A percentile compares a stretch with the other conserved stretches of the same genome.
These are phyloP conservation scores for Pachycephala philippinensis DNA, from an alignment of 2,113 vertebrate species.

Conservation along the genomic window DNA sequence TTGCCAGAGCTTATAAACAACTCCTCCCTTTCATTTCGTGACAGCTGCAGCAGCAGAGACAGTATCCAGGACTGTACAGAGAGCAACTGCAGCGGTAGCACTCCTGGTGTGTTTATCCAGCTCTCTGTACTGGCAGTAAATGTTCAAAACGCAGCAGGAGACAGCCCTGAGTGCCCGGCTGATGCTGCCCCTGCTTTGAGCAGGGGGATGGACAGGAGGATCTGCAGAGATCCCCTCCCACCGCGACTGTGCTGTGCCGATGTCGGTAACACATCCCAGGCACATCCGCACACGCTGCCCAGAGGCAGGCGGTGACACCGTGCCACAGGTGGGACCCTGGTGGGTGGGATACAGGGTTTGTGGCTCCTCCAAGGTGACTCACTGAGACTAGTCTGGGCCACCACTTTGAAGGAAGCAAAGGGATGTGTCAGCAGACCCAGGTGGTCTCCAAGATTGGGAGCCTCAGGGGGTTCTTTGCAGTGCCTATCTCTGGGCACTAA, in stretches of 20 bases:
- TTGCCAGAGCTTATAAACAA: neutral
- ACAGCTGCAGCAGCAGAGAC: slow-evolving; percentile 3
- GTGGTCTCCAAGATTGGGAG: neutral
- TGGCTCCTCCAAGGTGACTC: neutral
- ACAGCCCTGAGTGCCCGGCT: neutral
- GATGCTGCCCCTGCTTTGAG: neutral
- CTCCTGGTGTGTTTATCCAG: neutral
- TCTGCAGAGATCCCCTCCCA: neutral
- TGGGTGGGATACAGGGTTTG: neutral
- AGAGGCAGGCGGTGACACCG: neutral
- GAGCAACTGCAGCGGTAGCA: neutral
- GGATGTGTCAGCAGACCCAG: neutral
- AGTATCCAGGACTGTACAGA: neutral
- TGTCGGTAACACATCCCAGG: too few species aligned
- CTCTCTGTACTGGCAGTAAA: neutral
- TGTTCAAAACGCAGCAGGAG: neutral
- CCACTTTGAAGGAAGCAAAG: neutral
- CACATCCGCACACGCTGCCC: neutral
- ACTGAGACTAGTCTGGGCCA: neutral
- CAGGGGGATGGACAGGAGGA: neutral
- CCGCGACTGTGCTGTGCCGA: neutral
- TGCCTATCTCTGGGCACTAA: neutral
- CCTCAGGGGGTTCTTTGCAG: neutral
- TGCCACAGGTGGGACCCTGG: neutral
- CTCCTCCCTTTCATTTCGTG: neutral